Evolutionary conservation across 1,140 invertebrate genomes (phyloP).

Genomic region (Cotesia chilonis): DNA sequence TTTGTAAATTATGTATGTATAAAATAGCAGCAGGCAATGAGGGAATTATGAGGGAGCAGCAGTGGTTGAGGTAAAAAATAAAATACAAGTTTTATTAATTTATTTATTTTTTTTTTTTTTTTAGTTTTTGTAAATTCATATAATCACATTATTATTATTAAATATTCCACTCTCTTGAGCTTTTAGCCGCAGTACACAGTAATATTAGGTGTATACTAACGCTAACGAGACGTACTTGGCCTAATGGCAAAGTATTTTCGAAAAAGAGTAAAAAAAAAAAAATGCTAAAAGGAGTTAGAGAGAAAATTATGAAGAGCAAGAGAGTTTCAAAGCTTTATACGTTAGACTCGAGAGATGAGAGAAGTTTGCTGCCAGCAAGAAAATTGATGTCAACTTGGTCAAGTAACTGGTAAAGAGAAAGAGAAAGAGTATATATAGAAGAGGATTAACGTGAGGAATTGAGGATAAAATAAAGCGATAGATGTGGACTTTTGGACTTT

Average conservation of each 20-base stretch:
- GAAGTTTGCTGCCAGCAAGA: conserved; percentile 17
- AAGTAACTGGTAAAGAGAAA: conserved; percentile 4
- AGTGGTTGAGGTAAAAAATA: no score
- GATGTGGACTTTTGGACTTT: conserved; percentile 12
- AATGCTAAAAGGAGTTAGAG: conserved; percentile 3
- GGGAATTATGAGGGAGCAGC: no score
- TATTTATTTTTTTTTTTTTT: no score
- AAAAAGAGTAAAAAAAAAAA: background rate
- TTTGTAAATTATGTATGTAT: no score
- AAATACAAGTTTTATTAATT: no score
- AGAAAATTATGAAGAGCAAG: conserved; percentile 3
- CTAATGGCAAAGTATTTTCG: conserved; percentile 18
- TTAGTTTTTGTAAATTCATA: background rate
- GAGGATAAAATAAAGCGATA: background rate
- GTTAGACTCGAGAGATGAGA: background rate
- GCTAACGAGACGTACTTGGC: conserved; percentile 23
- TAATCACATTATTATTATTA: no score
- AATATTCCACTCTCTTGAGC: no score
- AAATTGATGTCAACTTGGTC: conserved; percentile 23
- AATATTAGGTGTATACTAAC: no score
- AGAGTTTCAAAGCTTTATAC: conserved; percentile 2
- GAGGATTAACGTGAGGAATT: conserved; percentile 9
- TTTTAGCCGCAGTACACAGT: no score
- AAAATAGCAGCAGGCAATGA: no score
- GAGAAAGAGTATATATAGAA: background rate